Evolutionary conservation across 2,797 vertebrate species (phyloP).

Genomic region (Orientallactaga sibirica): DNA sequence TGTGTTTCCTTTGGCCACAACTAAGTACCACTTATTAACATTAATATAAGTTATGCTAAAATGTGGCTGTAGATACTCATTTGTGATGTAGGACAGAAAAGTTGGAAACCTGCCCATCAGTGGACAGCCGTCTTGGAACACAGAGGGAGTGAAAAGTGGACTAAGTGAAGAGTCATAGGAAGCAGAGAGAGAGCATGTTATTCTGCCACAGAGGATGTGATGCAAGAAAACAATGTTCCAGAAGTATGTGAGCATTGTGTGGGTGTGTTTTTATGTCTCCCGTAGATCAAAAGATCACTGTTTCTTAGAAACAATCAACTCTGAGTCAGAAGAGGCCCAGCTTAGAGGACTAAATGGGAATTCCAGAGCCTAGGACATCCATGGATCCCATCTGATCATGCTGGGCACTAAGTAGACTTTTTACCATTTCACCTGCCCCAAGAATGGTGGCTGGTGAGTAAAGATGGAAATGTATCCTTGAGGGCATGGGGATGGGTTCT

Average conservation of each 20-base stretch:
- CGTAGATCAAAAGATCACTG: constrained; percentile 12
- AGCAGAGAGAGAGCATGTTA: neutral
- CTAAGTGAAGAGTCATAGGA: constrained; percentile 17
- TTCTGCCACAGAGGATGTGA: neutral
- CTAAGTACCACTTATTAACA: constrained; percentile 54
- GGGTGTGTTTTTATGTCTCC: neutral
- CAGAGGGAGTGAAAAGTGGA: neutral
- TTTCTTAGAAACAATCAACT: constrained; percentile 40
- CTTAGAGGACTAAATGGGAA: constrained; percentile 10
- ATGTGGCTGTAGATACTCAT: constrained; percentile 62
- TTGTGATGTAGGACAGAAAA: constrained; percentile 44
- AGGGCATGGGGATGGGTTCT: neutral
- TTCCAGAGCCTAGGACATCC: constrained; percentile 7
- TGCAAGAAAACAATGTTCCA: neutral
- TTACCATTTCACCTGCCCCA: neutral
- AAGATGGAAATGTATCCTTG: neutral
- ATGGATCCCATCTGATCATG: neutral
- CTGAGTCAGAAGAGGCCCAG: neutral
- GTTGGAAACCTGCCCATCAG: neutral
- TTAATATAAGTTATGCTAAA: constrained; percentile 44
- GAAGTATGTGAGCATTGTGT: rapidly evolving
- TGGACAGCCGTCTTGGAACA: constrained; percentile 12
- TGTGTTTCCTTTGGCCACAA: constrained; percentile 17
- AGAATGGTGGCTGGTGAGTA: neutral
- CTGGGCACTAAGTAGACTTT: neutral